Conservation (phyloP, 2,113 vertebrate species). For the Baryphthengus martii region DNA sequence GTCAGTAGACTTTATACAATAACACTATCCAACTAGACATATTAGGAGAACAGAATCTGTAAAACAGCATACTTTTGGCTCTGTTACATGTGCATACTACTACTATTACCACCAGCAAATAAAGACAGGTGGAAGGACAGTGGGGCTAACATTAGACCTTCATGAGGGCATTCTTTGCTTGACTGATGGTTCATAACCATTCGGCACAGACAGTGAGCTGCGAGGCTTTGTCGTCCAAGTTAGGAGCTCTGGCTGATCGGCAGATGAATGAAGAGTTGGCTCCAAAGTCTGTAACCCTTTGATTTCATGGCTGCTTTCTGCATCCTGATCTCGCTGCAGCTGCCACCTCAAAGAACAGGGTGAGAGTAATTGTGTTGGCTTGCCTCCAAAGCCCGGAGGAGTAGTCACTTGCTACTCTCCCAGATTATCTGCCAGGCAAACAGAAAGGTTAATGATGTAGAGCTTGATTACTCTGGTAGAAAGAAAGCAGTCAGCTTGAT, state of each 20-base stretch:
- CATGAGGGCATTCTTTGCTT: background rate
- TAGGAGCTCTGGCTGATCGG: background rate
- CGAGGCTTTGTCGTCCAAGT: background rate
- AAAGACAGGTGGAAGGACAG: slow-evolving; percentile 39
- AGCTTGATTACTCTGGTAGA: slow-evolving; percentile 56
- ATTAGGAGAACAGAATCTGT: slow-evolving; percentile 50
- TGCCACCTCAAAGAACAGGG: slow-evolving; percentile 35
- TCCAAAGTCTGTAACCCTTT: slow-evolving; percentile 4
- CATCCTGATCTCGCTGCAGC: slow-evolving; percentile 25
- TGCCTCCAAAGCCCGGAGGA: slow-evolving; percentile 27
- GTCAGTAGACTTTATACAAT: slow-evolving; percentile 42
- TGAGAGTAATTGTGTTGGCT: slow-evolving; percentile 58
- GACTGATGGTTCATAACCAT: background rate
- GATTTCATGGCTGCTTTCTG: background rate
- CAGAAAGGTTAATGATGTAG: slow-evolving; percentile 66
- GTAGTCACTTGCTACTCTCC: slow-evolving; percentile 27
- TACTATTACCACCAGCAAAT: background rate
- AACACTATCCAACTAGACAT: slow-evolving; percentile 25
- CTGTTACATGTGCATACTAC: background rate
- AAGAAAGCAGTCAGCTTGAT: slow-evolving; percentile 55
- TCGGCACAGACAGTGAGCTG: background rate
- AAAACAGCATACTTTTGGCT: slow-evolving; percentile 44
- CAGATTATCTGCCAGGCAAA: slow-evolving; percentile 50
- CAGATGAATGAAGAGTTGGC: slow-evolving; percentile 31
- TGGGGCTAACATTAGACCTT: background rate